Evolutionary conservation across 2,113 vertebrate genomes (phyloP).

Genomic region (Strix aluco): DNA sequence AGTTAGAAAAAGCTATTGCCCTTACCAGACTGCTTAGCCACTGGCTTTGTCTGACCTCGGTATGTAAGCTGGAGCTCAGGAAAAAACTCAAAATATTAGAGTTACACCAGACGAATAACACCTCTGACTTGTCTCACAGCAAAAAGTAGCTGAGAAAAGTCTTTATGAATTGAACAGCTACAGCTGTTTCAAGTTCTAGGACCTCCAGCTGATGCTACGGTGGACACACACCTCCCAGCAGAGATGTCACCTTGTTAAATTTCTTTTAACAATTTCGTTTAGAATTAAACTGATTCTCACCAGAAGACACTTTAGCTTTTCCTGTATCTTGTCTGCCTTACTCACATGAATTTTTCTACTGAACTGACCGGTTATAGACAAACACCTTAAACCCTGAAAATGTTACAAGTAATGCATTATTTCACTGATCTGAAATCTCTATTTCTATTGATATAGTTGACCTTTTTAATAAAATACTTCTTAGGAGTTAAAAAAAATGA

Average conservation of each 20-base stretch:
- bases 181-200: background rate
- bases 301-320: background rate
- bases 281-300: background rate
- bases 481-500: background rate
- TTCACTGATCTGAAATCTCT: background rate
- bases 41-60: background rate
- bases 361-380: background rate
- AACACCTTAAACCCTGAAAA: background rate
- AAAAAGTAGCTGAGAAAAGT: background rate
- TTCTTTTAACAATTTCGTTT: background rate
- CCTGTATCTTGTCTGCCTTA: background rate
- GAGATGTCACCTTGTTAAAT: background rate
- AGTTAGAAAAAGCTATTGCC: background rate
- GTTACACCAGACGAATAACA: background rate
- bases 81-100: background rate
- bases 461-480: background rate
- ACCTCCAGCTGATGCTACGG: background rate
- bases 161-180: background rate
- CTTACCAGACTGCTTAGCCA: background rate
- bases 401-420: background rate
- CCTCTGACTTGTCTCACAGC: background rate
- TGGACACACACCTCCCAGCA: background rate
- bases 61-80: background rate
- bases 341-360: background rate
- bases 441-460: background rate